These are phyloP conservation scores for Polypedilum vanderplanki DNA, from an alignment of 1,140 invertebrate genomes.

Conservation along the genomic window DNA sequence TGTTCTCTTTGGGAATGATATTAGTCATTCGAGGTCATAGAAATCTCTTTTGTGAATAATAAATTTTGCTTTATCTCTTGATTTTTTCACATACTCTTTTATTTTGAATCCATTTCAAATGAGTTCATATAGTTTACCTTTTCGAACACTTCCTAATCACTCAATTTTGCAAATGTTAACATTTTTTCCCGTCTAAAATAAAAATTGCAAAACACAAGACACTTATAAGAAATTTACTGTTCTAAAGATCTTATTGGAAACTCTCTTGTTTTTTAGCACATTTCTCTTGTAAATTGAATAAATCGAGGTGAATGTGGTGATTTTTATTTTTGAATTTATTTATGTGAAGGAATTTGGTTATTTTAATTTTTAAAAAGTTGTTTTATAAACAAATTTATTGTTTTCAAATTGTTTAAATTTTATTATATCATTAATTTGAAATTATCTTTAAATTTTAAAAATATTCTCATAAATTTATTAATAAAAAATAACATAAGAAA, in stretches of 20 bases:
- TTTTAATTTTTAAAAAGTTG: too few species aligned
- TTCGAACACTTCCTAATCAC: not conserved
- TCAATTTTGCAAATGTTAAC: not conserved
- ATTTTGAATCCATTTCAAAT: not conserved
- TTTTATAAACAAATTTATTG: too few species aligned
- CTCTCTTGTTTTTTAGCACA: not conserved
- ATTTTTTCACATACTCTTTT: not conserved
- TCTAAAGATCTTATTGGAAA: slow-evolving; percentile 13
- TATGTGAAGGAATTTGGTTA: too few species aligned
- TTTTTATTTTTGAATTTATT: too few species aligned
- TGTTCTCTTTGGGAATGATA: slow-evolving; percentile 23
- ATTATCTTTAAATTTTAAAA: too few species aligned
- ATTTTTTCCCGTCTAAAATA: slow-evolving; percentile 3
- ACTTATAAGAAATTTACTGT: slow-evolving; percentile 15
- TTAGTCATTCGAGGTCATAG: slow-evolving; percentile 28
- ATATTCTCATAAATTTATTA: not conserved
- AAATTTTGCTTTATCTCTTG: not conserved
- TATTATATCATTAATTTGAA: too few species aligned
- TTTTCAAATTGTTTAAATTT: too few species aligned
- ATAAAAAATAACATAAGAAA: not conserved
- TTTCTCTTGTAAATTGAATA: not conserved
- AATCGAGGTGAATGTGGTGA: too few species aligned
- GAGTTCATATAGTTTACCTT: not conserved
- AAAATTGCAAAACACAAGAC: slow-evolving; percentile 28
- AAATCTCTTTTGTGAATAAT: slow-evolving; percentile 17